Evolutionary conservation across 2,888 invertebrate species (phyloP).

Genomic region (Pollenia labialis): DNA sequence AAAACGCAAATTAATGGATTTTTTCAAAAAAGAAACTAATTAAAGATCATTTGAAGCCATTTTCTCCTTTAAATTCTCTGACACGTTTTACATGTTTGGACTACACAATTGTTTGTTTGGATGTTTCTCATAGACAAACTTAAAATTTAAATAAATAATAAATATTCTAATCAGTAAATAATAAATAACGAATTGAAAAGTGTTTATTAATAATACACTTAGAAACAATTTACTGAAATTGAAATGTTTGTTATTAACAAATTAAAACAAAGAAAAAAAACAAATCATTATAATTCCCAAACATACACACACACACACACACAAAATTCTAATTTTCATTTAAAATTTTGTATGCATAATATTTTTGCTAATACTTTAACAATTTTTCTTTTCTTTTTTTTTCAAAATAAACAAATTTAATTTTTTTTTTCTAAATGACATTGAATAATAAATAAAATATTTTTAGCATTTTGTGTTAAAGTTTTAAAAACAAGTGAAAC

Average conservation of each 20-base stretch:
- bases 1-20: no score
- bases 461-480: conserved; percentile 58
- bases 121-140: not conserved
- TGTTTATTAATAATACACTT: not conserved
- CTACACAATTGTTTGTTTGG: not conserved
- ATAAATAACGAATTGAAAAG: not conserved
- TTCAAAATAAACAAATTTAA: not conserved
- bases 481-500: conserved; percentile 1
- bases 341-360: not conserved
- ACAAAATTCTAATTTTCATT: no score
- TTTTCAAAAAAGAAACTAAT: no score
- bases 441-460: conserved; percentile 52
- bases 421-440: conserved; percentile 42
- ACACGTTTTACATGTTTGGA: not conserved
- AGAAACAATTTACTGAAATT: not conserved
- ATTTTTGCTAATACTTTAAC: not conserved
- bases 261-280: not conserved
- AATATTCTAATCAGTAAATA: conserved; percentile 32
- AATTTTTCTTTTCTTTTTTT: not conserved
- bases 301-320: not conserved
- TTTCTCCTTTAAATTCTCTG: not conserved
- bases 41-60: not conserved
- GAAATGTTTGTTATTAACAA: not conserved
- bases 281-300: not conserved
- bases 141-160: not conserved